phyloP scores from a whole-genome alignment of 1,140 invertebrate species.

The Coboldia fuscipes region DNA sequence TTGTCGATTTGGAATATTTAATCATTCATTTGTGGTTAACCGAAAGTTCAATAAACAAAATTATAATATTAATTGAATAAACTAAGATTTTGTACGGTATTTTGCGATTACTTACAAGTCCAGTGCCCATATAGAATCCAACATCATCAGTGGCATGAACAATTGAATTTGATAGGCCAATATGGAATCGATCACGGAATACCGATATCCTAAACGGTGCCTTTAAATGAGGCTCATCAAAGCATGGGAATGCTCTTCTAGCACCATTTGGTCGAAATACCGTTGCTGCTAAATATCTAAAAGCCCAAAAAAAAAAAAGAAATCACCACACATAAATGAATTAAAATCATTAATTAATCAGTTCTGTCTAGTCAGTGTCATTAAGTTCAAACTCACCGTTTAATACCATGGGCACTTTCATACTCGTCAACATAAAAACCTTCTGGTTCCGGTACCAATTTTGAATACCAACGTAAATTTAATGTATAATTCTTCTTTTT shows the following conservation, averaged over 20 bases:
- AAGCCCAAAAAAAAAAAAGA: conserved; percentile 9
- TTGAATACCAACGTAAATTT: conserved; percentile 62
- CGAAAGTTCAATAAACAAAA: no score
- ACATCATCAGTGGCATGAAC: conserved; percentile 69
- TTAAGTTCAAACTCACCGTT: conserved; percentile 36
- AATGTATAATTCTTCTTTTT: conserved; percentile 63
- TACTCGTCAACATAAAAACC: conserved; percentile 89
- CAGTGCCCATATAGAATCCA: conserved; percentile 66
- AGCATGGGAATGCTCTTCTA: conserved; percentile 85
- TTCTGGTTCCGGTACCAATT: conserved; percentile 54
- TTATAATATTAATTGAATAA: neutral
- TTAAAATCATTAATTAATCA: conserved; percentile 6
- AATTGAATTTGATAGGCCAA: conserved; percentile 75
- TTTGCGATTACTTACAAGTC: conserved; percentile 36
- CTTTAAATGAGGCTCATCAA: conserved; percentile 91
- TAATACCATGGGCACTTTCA: conserved; percentile 43
- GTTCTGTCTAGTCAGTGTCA: neutral
- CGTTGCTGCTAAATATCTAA: conserved; percentile 75
- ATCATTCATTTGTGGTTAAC: no score
- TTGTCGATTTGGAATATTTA: no score
- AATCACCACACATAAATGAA: no score
- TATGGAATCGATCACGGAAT: conserved; percentile 63
- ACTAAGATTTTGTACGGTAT: neutral
- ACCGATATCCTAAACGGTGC: conserved; percentile 80
- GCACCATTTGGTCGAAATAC: conserved; percentile 92